Conservation (phyloP, 2,797 vertebrate species). For the Prunella strophiata region DNA sequence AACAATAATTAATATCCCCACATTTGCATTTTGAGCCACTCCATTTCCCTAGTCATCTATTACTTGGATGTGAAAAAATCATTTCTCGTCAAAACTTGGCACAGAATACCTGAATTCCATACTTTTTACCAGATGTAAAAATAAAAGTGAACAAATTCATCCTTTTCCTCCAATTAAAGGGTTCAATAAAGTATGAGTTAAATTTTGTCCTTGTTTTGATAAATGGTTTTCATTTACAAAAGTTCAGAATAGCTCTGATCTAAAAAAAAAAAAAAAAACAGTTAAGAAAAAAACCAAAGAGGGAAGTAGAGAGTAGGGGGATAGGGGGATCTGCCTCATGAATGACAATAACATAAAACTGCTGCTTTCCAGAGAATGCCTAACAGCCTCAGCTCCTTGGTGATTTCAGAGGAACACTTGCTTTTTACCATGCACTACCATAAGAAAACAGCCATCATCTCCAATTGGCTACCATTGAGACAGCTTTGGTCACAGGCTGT, state of each 20-base stretch:
- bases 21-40: conserved; percentile 66
- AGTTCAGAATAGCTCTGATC: neutral
- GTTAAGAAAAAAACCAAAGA: rapidly evolving
- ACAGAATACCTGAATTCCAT: conserved; percentile 20
- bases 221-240: conserved; percentile 23
- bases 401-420: neutral
- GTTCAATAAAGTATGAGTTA: conserved; percentile 25
- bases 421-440: rapidly evolving
- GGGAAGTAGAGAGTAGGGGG: neutral
- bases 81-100: conserved; percentile 66
- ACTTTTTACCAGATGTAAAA: conserved; percentile 63
- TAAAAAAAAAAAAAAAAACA: neutral
- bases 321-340: neutral
- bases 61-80: conserved; percentile 56
- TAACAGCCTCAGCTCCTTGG: neutral
- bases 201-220: conserved; percentile 31
- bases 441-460: neutral
- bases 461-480: neutral
- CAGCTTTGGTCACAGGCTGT: neutral
- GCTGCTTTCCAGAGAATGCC: neutral
- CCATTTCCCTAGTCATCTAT: conserved; percentile 57
- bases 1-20: conserved; percentile 62
- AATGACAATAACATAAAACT: neutral
- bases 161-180: neutral
- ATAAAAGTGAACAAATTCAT: conserved; percentile 31